Conservation (phyloP, 2,797 vertebrate genomes). For the Somateria mollissima region DNA sequence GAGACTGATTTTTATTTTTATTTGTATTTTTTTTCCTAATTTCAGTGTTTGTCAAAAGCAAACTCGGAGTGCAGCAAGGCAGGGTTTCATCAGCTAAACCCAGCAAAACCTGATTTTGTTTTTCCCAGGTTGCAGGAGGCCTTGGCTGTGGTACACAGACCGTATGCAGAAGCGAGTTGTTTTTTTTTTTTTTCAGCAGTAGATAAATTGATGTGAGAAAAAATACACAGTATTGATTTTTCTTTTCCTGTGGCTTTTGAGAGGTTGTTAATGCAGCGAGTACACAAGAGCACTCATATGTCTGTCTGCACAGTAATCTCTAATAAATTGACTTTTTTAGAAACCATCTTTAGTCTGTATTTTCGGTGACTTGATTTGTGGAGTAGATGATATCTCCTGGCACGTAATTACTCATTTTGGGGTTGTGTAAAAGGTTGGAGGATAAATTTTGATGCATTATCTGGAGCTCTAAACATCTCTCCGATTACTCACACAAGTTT, state of each 20-base stretch:
- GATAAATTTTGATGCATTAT: constrained; percentile 51
- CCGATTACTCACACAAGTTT: constrained; percentile 24
- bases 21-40: neutral
- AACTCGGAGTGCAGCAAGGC: neutral
- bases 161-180: neutral
- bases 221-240: constrained; percentile 57
- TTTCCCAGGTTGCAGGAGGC: neutral
- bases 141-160: neutral
- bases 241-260: constrained; percentile 56
- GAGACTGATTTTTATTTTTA: neutral
- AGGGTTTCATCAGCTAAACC: neutral
- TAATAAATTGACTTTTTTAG: constrained; percentile 64
- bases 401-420: constrained; percentile 56
- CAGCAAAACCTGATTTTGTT: neutral
- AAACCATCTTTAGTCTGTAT: constrained; percentile 29
- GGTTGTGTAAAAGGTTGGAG: constrained; percentile 12
- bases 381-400: constrained; percentile 55
- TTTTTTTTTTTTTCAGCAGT: neutral
- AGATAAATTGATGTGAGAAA: constrained; percentile 57
- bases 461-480: neutral
- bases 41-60: neutral
- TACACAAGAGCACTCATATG: constrained; percentile 19
- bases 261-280: constrained; percentile 59
- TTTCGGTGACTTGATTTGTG: constrained; percentile 57
- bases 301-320: constrained; percentile 50